Percentiles rank a stretch among this genome's conserved stretches.
phyloP scores from a whole-genome alignment of 2,797 vertebrate genomes.

The Sebastes iracundus region DNA sequence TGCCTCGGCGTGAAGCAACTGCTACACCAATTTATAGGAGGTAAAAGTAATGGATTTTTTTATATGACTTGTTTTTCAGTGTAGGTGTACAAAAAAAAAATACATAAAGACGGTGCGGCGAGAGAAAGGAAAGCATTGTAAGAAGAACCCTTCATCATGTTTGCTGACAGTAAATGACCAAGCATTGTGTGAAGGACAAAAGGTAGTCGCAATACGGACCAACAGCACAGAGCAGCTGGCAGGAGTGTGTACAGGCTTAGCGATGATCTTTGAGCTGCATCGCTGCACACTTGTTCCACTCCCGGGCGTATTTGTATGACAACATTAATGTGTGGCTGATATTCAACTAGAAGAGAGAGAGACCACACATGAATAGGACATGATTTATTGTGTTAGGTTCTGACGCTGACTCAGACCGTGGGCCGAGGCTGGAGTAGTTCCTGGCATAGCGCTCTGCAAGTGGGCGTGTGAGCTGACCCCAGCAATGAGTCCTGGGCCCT shows the following conservation, averaged over 20 bases:
- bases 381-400: neutral
- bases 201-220: neutral
- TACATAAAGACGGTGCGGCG: neutral
- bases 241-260: neutral
- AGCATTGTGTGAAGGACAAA: neutral
- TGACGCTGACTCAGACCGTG: neutral
- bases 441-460: neutral
- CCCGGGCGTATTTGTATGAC: neutral
- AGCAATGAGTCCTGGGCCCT: neutral
- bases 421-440: neutral
- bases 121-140: neutral
- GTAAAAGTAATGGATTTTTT: neutral
- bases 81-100: neutral
- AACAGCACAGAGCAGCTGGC: neutral
- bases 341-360: neutral
- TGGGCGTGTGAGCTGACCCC: neutral
- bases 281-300: neutral
- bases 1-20: neutral
- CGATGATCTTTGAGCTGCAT: neutral
- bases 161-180: neutral
- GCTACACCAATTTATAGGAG: neutral
- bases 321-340: neutral
- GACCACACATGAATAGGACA: neutral
- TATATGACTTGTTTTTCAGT: neutral
- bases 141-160: neutral